phyloP scores from a whole-genome alignment of 2,888 invertebrate genomes.

The Ethmia dodecea region DNA sequence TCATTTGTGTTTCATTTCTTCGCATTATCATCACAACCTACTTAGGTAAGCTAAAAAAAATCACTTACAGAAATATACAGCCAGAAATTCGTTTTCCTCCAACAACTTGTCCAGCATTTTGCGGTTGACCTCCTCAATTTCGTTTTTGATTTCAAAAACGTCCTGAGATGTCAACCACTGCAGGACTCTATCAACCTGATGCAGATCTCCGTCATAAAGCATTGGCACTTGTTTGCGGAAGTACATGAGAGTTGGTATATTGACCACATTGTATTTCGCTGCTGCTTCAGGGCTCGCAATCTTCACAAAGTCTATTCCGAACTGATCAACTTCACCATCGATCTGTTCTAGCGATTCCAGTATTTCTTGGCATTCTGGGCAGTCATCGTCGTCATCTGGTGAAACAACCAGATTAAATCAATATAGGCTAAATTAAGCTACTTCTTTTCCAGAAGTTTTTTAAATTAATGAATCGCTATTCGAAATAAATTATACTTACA shows the following conservation, averaged over 20 bases:
- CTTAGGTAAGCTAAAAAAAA: too few relatives aligned
- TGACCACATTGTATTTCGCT: slow-evolving; percentile 88
- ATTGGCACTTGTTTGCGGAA: slow-evolving; percentile 90
- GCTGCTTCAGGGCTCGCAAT: slow-evolving; percentile 90
- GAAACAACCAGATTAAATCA: slow-evolving; percentile 16
- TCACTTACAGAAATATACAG: slow-evolving; percentile 95
- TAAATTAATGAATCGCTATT: background rate
- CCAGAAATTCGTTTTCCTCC: slow-evolving; percentile 96
- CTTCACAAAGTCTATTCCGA: slow-evolving; percentile 96
- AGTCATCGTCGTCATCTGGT: slow-evolving; percentile 89
- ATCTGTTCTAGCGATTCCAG: slow-evolving; percentile 94
- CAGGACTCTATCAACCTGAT: slow-evolving; percentile 90
- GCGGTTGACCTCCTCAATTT: slow-evolving; percentile 97
- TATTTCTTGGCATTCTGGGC: slow-evolving; percentile 94
- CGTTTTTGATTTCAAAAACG: slow-evolving; percentile 96
- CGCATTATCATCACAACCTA: too few relatives aligned
- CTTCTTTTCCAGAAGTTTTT: too few relatives aligned
- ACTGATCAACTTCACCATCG: slow-evolving; percentile 95
- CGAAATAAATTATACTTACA: slow-evolving; percentile 79
- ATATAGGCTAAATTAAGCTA: too few relatives aligned
- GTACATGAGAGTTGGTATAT: slow-evolving; percentile 91
- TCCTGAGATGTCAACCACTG: slow-evolving; percentile 96
- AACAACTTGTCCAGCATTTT: slow-evolving; percentile 97
- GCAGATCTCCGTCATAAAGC: slow-evolving; percentile 92
- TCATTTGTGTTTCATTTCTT: too few relatives aligned